Conservation (phyloP, 2,113 vertebrate species). For the Pelecanus crispus region DNA sequence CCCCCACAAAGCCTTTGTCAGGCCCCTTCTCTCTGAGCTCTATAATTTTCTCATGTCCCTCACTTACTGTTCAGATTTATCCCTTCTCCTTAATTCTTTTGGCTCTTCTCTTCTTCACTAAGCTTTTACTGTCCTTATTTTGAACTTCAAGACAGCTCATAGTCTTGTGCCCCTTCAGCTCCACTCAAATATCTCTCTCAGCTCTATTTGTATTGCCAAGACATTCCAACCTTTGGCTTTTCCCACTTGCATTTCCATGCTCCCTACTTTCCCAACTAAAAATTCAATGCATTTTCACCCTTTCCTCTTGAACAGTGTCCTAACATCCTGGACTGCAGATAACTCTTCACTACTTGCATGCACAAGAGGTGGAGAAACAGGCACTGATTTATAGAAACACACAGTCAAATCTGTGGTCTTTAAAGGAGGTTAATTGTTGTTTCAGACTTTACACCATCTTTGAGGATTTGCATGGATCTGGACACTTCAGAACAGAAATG, state of each 20-base stretch:
- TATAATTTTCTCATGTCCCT: background rate
- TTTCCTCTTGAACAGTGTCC: background rate
- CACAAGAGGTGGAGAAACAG: background rate
- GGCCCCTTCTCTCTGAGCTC: background rate
- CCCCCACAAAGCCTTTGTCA: background rate
- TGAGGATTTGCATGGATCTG: constrained; percentile 73
- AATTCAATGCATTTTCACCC: background rate
- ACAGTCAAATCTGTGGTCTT: background rate
- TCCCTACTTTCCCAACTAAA: background rate
- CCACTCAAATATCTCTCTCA: background rate
- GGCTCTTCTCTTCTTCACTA: background rate
- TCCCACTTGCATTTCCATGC: background rate
- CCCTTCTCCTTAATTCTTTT: background rate
- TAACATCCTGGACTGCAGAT: background rate
- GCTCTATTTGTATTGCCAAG: background rate
- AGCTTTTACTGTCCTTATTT: background rate
- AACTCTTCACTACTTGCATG: background rate
- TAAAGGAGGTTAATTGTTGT: background rate
- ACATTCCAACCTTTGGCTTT: background rate
- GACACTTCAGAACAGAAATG: constrained; percentile 79
- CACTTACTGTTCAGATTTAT: background rate
- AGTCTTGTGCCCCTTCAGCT: background rate
- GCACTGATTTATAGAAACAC: background rate
- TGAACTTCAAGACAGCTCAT: background rate
- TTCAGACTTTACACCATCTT: constrained; percentile 76